Evolutionary conservation across 53 echinoderm and acorn worm species (phyloP).

Genomic region (Henricia sp.): DNA sequence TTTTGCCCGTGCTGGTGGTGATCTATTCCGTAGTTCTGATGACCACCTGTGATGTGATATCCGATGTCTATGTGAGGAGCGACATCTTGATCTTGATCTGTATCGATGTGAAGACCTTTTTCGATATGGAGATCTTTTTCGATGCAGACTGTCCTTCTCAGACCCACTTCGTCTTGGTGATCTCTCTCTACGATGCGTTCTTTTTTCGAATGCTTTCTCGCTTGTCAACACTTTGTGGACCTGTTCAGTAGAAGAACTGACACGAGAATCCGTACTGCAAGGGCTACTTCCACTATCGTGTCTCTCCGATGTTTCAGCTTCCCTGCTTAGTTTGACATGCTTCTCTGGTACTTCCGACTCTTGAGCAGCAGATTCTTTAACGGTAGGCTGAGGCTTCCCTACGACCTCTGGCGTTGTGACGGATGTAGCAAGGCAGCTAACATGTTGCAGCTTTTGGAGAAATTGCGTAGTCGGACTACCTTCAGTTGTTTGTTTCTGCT

Average conservation of each 20-base stretch:
- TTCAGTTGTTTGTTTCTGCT: neutral
- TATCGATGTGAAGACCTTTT: constrained; percentile 17
- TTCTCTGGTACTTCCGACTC: neutral
- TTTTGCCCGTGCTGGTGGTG: neutral
- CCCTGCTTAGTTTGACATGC: neutral
- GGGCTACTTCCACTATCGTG: constrained; percentile 9
- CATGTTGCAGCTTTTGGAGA: constrained; percentile 32
- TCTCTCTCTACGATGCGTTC: neutral
- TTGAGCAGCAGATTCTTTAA: neutral
- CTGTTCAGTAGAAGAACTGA: neutral
- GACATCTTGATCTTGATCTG: neutral
- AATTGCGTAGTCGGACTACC: constrained; percentile 1
- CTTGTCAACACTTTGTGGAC: neutral
- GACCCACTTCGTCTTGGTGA: constrained; percentile 7
- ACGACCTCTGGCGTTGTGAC: neutral
- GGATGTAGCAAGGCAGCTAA: neutral
- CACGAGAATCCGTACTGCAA: neutral
- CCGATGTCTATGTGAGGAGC: neutral
- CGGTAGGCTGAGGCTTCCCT: neutral
- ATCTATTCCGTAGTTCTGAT: neutral
- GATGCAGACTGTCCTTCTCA: too few relatives aligned
- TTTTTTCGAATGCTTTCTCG: neutral
- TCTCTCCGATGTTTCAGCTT: neutral
- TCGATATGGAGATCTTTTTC: neutral
- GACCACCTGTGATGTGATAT: neutral